phyloP scores from a whole-genome alignment of 2,888 invertebrate species.

The Dysmachus trigonus region DNA sequence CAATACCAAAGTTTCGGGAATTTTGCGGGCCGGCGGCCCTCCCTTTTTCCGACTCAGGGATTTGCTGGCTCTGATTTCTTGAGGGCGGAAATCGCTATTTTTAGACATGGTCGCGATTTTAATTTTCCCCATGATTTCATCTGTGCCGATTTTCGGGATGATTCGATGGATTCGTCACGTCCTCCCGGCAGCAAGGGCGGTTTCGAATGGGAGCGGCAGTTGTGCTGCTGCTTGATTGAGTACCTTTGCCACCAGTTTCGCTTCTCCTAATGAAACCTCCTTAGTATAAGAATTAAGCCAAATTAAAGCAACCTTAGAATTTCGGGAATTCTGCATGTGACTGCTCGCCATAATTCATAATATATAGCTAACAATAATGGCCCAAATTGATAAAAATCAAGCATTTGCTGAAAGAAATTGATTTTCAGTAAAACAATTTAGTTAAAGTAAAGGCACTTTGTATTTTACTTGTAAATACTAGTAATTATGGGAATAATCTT shows the following conservation, averaged over 20 bases:
- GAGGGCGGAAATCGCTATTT: conserved; percentile 43
- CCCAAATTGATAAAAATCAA: too few relatives aligned
- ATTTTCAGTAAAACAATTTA: too few relatives aligned
- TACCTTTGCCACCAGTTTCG: neutral
- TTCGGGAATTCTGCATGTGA: neutral
- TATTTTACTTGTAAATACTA: too few relatives aligned
- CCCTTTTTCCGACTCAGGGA: conserved; percentile 26
- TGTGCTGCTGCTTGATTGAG: neutral
- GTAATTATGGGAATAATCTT: too few relatives aligned
- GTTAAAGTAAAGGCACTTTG: too few relatives aligned
- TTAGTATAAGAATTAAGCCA: neutral
- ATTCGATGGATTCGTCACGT: conserved; percentile 6
- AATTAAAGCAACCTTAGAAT: neutral
- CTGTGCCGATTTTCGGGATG: conserved; percentile 8
- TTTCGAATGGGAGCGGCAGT: neutral
- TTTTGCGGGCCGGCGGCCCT: conserved; percentile 34
- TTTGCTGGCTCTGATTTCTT: conserved; percentile 29
- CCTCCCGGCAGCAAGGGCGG: neutral
- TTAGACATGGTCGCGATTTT: conserved; percentile 45
- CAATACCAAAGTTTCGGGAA: conserved; percentile 32
- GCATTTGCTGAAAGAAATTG: too few relatives aligned
- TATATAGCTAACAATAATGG: too few relatives aligned
- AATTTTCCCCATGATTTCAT: conserved; percentile 45
- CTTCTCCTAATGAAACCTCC: neutral
- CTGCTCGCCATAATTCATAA: neutral